Evolutionary conservation across 2,888 invertebrate genomes (phyloP).

Genomic region (Leucophenga montana): DNA sequence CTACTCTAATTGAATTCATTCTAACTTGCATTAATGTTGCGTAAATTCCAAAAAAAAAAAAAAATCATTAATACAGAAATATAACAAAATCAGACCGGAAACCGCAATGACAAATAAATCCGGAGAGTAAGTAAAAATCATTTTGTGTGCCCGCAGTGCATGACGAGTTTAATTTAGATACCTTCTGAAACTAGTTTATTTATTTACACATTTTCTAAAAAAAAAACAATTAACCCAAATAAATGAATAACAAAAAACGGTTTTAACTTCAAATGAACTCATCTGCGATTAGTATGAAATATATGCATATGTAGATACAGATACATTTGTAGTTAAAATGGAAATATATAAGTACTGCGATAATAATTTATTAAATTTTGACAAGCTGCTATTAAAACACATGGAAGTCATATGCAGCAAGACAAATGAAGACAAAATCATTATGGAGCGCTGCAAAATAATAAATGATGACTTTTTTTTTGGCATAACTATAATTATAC

Average conservation of each 20-base stretch:
- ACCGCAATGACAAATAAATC: not conserved
- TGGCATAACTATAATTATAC: constrained; percentile 5
- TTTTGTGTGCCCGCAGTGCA: not conserved
- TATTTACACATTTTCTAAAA: not conserved
- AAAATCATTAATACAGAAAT: constrained; percentile 21
- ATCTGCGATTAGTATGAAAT: not conserved
- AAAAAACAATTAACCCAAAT: constrained; percentile 14
- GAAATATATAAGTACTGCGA: too few relatives aligned
- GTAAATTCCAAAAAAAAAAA: not conserved
- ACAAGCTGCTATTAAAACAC: not conserved
- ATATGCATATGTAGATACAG: not conserved
- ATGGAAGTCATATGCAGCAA: not conserved
- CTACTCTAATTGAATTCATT: not conserved
- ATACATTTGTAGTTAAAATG: too few relatives aligned
- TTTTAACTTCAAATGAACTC: constrained; percentile 6
- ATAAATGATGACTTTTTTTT: not conserved
- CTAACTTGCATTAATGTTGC: not conserved
- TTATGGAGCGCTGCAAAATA: not conserved
- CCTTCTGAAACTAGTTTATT: constrained; percentile 10
- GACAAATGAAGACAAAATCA: not conserved
- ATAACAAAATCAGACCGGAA: constrained; percentile 16
- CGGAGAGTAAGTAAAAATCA: not conserved
- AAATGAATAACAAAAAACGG: constrained; percentile 10
- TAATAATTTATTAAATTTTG: too few relatives aligned
- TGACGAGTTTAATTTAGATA: constrained; percentile 16